These are phyloP conservation scores for Aspidapion aeneum DNA, from an alignment of 2,888 invertebrate genomes.

Conservation along the genomic window DNA sequence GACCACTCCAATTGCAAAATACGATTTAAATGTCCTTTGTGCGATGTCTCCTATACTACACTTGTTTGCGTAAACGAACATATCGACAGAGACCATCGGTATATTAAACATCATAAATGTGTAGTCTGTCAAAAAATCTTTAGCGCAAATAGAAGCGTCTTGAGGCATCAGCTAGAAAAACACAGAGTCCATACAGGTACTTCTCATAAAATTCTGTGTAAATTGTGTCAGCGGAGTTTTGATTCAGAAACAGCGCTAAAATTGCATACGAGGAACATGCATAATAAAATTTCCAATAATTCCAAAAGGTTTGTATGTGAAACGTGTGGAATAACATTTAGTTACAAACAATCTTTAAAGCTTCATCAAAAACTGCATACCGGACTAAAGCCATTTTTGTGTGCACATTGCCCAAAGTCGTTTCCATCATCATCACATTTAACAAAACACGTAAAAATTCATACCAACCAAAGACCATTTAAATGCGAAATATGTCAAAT, in stretches of 20 bases:
- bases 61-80: conserved; percentile 19
- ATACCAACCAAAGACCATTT: too few species aligned
- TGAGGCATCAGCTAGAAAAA: conserved; percentile 23
- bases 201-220: conserved; percentile 21
- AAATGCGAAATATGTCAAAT: too few species aligned
- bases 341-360: too few species aligned
- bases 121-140: conserved; percentile 35
- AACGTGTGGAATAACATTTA: too few species aligned
- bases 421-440: too few species aligned
- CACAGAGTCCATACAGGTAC: conserved; percentile 30
- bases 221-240: conserved; percentile 21
- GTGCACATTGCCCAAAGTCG: too few species aligned
- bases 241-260: conserved; percentile 16
- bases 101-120: conserved; percentile 35
- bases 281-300: conserved; percentile 14
- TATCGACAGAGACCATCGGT: conserved; percentile 17
- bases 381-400: too few species aligned
- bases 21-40: conserved; percentile 17
- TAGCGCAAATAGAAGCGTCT: conserved; percentile 30
- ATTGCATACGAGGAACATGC: conserved; percentile 17
- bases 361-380: too few species aligned
- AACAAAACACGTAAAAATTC: too few species aligned
- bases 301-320: too few species aligned
- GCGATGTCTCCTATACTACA: conserved; percentile 18
- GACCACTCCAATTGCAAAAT: too few species aligned